A percentile compares a stretch with the other conserved stretches of the same genome.
phyloP scores from a whole-genome alignment of 2,113 vertebrate species.

The Melanostigma gelatinosum region DNA sequence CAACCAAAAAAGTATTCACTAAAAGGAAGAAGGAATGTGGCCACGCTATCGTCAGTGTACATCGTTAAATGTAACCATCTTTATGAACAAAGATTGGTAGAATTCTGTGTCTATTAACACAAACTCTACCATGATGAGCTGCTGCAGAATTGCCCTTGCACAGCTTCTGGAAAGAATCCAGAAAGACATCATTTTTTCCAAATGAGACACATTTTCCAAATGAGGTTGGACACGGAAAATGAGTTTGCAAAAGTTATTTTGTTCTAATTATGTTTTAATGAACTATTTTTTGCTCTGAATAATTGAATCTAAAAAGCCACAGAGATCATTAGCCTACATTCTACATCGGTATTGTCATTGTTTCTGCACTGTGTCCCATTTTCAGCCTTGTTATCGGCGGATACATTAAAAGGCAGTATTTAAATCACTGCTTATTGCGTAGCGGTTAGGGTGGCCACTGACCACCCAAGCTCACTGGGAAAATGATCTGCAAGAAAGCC shows the following conservation, averaged over 20 bases:
- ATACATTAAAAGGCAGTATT: constrained; percentile 58
- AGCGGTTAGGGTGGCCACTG: constrained; percentile 40
- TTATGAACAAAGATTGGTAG: constrained; percentile 32
- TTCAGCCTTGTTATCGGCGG: constrained; percentile 65
- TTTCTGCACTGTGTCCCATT: constrained; percentile 74
- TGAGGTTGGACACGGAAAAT: constrained; percentile 75
- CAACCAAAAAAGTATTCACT: constrained; percentile 19
- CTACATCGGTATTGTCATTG: constrained; percentile 71
- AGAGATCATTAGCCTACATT: constrained; percentile 82
- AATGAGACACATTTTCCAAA: constrained; percentile 73
- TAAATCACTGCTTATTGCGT: constrained; percentile 43
- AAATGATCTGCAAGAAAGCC: constrained; percentile 52
- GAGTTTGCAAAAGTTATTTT: constrained; percentile 80
- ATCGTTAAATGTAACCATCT: constrained; percentile 31
- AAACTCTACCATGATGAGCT: constrained; percentile 31
- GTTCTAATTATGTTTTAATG: constrained; percentile 83
- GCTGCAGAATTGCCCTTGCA: constrained; percentile 24
- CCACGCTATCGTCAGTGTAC: not conserved
- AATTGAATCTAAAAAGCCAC: constrained; percentile 79
- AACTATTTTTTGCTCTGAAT: constrained; percentile 81
- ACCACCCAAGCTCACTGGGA: constrained; percentile 36
- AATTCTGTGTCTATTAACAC: constrained; percentile 27
- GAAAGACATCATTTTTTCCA: constrained; percentile 54
- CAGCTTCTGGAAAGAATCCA: constrained; percentile 65
- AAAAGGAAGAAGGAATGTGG: not conserved